A percentile compares a stretch with the other conserved stretches of the same genome.
phyloP scores from a whole-genome alignment of 2,888 invertebrate species.

The Heliconius ethilla region DNA sequence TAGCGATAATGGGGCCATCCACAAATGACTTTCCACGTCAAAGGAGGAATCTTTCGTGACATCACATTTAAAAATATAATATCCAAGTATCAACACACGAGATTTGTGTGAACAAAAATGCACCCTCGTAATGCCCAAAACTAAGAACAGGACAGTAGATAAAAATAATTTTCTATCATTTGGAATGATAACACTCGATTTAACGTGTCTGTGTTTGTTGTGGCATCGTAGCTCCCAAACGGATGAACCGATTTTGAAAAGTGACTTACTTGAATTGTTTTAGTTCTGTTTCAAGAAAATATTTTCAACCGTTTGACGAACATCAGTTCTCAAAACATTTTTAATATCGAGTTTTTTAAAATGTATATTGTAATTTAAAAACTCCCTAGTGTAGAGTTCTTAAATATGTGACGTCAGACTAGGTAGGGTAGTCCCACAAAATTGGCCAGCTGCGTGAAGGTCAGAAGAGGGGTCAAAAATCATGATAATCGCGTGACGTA shows the following conservation, averaged over 20 bases:
- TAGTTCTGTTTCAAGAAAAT: too few relatives aligned
- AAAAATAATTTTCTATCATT: too few relatives aligned
- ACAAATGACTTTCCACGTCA: background rate
- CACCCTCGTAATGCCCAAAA: too few relatives aligned
- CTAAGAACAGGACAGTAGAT: too few relatives aligned
- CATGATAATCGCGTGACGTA: background rate
- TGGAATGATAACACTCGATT: background rate
- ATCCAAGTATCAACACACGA: background rate
- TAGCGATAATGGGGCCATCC: conserved; percentile 39
- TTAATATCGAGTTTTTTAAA: background rate
- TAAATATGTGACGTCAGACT: background rate
- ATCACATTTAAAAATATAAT: background rate
- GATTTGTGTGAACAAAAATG: too few relatives aligned
- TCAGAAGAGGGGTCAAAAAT: background rate
- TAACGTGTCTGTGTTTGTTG: background rate
- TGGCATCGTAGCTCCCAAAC: background rate
- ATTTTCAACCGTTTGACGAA: too few relatives aligned
- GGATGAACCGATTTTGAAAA: background rate
- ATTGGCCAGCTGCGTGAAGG: background rate
- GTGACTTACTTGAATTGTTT: background rate
- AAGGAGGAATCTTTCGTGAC: too few relatives aligned
- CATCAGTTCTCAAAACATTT: too few relatives aligned
- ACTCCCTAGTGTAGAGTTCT: background rate
- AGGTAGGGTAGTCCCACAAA: background rate
- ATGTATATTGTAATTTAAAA: background rate